These are phyloP conservation scores for Arion vulgaris DNA, from an alignment of 1,140 invertebrate species.

Conservation along the genomic window DNA sequence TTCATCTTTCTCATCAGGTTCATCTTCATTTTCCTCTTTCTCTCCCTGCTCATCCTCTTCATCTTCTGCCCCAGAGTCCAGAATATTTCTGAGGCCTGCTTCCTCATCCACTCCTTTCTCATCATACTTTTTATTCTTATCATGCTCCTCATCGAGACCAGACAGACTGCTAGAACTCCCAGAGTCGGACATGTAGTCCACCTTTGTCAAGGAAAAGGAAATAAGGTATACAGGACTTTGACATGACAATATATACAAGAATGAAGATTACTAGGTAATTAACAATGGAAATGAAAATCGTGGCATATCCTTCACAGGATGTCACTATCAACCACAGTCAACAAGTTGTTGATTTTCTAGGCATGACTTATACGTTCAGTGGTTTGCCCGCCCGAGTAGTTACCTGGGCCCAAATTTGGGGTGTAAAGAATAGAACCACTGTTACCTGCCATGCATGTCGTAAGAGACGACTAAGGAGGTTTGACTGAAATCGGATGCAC, in stretches of 20 bases:
- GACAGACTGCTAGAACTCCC: constrained; percentile 60
- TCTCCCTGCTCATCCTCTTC: constrained; percentile 77
- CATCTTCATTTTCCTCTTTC: constrained; percentile 66
- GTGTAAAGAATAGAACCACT: too few species aligned
- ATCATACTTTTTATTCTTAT: constrained; percentile 79
- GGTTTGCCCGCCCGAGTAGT: too few species aligned
- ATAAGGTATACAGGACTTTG: neutral
- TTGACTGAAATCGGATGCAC: too few species aligned
- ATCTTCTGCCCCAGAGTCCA: constrained; percentile 91
- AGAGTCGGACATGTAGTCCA: constrained; percentile 75
- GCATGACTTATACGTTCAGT: too few species aligned
- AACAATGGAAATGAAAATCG: too few species aligned
- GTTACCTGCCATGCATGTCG: too few species aligned
- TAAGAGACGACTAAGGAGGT: too few species aligned
- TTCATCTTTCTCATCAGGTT: constrained; percentile 58
- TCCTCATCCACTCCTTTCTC: constrained; percentile 89
- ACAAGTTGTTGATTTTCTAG: too few species aligned
- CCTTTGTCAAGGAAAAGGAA: constrained; percentile 35
- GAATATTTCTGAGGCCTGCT: constrained; percentile 87
- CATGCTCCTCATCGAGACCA: constrained; percentile 51
- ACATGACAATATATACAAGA: neutral
- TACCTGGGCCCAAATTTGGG: too few species aligned
- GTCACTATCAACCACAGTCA: too few species aligned
- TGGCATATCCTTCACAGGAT: too few species aligned
- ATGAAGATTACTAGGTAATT: too few species aligned